phyloP scores from a whole-genome alignment of 1,140 invertebrate species.

The Centruroides vittatus region DNA sequence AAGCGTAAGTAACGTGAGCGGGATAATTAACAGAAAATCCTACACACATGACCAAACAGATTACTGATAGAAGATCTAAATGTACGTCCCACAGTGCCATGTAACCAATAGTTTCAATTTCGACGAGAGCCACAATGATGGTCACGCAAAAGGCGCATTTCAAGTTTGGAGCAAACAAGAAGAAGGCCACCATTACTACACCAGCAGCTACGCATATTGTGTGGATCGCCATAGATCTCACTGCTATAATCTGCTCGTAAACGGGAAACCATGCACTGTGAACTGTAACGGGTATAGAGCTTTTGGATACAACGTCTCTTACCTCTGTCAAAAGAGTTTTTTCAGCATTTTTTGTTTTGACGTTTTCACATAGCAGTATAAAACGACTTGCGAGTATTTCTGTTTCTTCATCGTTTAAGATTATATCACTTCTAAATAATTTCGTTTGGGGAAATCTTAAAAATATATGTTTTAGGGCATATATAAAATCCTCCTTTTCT shows the following conservation, averaged over 20 bases:
- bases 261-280: conserved; percentile 90
- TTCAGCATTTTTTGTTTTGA: conserved; percentile 74
- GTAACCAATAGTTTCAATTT: conserved; percentile 87
- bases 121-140: conserved; percentile 86
- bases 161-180: conserved; percentile 89
- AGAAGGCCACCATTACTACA: conserved; percentile 88
- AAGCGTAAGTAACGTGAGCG: conserved; percentile 91
- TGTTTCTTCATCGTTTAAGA: conserved; percentile 57
- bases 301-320: conserved; percentile 56
- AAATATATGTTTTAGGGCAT: conserved; percentile 49
- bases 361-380: conserved; percentile 73
- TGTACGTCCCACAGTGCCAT: conserved; percentile 91
- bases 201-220: conserved; percentile 77
- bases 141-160: conserved; percentile 87
- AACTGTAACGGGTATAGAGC: conserved; percentile 66
- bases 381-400: conserved; percentile 68
- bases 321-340: conserved; percentile 75
- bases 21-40: conserved; percentile 95
- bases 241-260: conserved; percentile 86
- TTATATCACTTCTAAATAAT: conserved; percentile 62
- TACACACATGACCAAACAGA: conserved; percentile 95
- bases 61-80: conserved; percentile 94
- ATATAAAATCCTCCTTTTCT: conserved; percentile 53
- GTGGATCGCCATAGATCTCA: conserved; percentile 79
- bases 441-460: conserved; percentile 29